A percentile compares a stretch with the other conserved stretches of the same genome.
phyloP scores from a whole-genome alignment of 2,113 vertebrate species.

The Rallus limicola region DNA sequence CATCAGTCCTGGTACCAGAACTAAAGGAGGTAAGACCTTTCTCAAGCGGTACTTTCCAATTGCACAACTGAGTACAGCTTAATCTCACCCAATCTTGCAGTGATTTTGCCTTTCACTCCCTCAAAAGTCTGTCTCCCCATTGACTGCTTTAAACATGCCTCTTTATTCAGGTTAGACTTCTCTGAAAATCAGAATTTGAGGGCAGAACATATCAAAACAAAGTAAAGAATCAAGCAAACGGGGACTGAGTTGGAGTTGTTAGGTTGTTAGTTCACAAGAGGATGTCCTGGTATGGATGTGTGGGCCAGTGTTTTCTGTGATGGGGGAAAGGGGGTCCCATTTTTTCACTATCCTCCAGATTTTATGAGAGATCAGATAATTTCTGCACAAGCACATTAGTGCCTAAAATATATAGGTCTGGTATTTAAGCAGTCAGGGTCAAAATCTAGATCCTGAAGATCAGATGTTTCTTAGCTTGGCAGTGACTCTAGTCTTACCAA shows the following conservation, averaged over 20 bases:
- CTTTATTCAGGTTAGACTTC: neutral
- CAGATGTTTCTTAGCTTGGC: neutral
- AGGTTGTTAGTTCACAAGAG: neutral
- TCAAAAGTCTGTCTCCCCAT: neutral
- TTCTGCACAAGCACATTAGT: neutral
- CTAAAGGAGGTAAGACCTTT: neutral
- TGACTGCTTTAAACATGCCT: neutral
- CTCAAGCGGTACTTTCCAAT: neutral
- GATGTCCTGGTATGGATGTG: neutral
- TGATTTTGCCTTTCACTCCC: neutral
- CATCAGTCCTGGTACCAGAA: neutral
- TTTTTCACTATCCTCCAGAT: neutral
- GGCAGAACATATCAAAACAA: neutral
- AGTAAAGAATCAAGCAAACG: neutral
- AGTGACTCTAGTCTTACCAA: neutral
- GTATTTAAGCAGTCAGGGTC: neutral
- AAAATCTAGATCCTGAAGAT: neutral
- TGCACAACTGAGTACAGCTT: neutral
- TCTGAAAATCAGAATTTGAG: neutral
- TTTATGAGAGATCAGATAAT: neutral
- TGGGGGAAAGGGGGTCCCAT: neutral
- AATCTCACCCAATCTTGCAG: neutral
- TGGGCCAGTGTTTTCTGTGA: neutral
- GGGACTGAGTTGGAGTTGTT: neutral
- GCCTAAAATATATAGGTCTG: neutral